Conservation (phyloP, 1,140 invertebrate species). For the Drosophila quadrilineata region DNA sequence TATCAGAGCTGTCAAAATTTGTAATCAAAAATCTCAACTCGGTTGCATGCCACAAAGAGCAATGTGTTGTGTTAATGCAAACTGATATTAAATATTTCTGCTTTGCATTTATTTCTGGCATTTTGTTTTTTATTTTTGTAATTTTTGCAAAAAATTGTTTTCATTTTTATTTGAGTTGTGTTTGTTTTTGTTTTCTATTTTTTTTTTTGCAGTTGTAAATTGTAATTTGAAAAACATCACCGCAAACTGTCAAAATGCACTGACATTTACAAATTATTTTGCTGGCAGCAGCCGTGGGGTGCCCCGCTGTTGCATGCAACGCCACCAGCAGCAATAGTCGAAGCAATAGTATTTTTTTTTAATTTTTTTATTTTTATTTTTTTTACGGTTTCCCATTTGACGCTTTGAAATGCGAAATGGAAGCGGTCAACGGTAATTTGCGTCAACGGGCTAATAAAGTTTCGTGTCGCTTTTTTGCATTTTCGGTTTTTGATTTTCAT, state of each 20-base stretch:
- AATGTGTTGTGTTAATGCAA: slow-evolving; percentile 36
- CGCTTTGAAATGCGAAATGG: slow-evolving; percentile 78
- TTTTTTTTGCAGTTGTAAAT: slow-evolving; percentile 62
- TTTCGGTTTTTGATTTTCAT: slow-evolving; percentile 66
- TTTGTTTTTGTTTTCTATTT: slow-evolving; percentile 34
- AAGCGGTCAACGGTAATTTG: slow-evolving; percentile 77
- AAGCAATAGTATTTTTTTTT: slow-evolving; percentile 29
- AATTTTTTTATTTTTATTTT: too few species aligned
- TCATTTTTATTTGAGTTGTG: slow-evolving; percentile 44
- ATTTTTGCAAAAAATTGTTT: slow-evolving; percentile 48
- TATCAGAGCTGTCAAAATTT: slow-evolving; percentile 23
- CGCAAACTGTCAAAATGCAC: slow-evolving; percentile 78
- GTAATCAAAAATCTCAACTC: slow-evolving; percentile 12
- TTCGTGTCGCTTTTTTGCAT: slow-evolving; percentile 62
- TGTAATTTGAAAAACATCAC: slow-evolving; percentile 80
- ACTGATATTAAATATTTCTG: slow-evolving; percentile 44
- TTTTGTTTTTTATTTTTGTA: slow-evolving; percentile 9
- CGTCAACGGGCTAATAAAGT: slow-evolving; percentile 80
- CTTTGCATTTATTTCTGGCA: slow-evolving; percentile 2
- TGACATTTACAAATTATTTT: slow-evolving; percentile 80
- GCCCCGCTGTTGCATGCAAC: slow-evolving; percentile 19
- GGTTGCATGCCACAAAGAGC: slow-evolving; percentile 12
- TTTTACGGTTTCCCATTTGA: slow-evolving; percentile 47
- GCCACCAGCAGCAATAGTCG: slow-evolving; percentile 4
- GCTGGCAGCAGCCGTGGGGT: slow-evolving; percentile 63